phyloP scores from a whole-genome alignment of 2,797 vertebrate species.

The Scleropages formosus region DNA sequence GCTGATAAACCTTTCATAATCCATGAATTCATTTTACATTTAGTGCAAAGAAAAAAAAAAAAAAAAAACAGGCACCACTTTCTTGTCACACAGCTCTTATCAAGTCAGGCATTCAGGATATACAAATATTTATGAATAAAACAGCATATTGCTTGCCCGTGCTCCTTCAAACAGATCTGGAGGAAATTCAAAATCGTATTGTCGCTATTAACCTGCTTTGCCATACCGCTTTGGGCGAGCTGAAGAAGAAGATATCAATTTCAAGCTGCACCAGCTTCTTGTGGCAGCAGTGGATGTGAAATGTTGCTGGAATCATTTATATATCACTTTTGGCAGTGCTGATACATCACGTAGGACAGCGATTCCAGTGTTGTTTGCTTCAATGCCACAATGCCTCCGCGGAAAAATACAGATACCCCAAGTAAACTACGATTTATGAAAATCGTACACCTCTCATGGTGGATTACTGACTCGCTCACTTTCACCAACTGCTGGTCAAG shows the following conservation, averaged over 20 bases:
- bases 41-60: slow-evolving; percentile 1
- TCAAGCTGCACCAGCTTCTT: slow-evolving; percentile 20
- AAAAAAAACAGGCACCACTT: not conserved
- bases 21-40: slow-evolving; percentile 24
- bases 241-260: slow-evolving; percentile 21
- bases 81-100: slow-evolving; percentile 27
- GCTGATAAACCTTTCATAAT: slow-evolving; percentile 21
- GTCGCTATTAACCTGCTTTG: slow-evolving; percentile 17
- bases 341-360: slow-evolving; percentile 5
- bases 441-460: not conserved
- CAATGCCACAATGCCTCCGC: slow-evolving; percentile 3
- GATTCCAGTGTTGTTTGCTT: not conserved
- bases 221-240: not conserved
- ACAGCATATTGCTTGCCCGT: slow-evolving; percentile 16
- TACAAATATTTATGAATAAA: slow-evolving; percentile 32
- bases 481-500: too few relatives aligned
- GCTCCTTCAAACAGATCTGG: slow-evolving; percentile 23
- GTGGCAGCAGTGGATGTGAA: slow-evolving; percentile 9
- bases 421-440: not conserved
- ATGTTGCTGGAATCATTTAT: slow-evolving; percentile 19
- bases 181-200: slow-evolving; percentile 23
- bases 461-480: too few relatives aligned
- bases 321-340: slow-evolving; percentile 16
- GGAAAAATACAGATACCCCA: not conserved
- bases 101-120: slow-evolving; percentile 11